phyloP scores from a whole-genome alignment of 2,888 invertebrate species.

The Drepanosiphum platanoidis region DNA sequence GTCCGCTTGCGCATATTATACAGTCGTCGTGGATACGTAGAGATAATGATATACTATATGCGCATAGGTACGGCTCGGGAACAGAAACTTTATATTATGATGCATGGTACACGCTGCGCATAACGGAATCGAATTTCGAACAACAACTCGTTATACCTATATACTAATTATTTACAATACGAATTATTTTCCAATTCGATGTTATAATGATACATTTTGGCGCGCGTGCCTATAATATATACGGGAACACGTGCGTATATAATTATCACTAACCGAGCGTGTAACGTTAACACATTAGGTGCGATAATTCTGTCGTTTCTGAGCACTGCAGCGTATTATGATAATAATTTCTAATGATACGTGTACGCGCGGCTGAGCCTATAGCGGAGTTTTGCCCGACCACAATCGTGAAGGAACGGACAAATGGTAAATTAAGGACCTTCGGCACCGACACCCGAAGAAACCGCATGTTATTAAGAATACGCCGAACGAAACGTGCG shows the following conservation, averaged over 20 bases:
- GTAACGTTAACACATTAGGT: not conserved
- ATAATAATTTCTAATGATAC: constrained; percentile 18
- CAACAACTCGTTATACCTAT: not conserved
- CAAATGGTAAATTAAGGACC: constrained; percentile 40
- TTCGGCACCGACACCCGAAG: constrained; percentile 5
- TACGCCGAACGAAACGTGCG: constrained; percentile 20
- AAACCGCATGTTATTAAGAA: not conserved
- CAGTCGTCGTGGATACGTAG: not conserved
- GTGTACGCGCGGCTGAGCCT: not conserved
- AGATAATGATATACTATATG: not conserved
- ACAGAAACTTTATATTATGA: not conserved
- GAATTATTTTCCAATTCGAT: not conserved
- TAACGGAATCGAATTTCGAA: not conserved
- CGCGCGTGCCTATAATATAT: not conserved
- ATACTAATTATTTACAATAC: not conserved
- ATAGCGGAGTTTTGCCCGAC: not conserved
- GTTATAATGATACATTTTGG: not conserved
- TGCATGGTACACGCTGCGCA: not conserved
- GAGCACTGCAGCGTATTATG: too few relatives aligned
- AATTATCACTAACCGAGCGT: not conserved
- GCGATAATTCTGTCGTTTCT: constrained; percentile 13
- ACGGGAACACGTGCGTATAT: not conserved
- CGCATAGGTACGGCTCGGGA: too few relatives aligned
- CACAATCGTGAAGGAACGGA: constrained; percentile 32
- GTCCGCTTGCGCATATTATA: not conserved